Evolutionary conservation across 2,888 invertebrate genomes (phyloP), one percentile per base, ranked within the genome.

Genomic region (Megalurothrips usitatus): DNA sequence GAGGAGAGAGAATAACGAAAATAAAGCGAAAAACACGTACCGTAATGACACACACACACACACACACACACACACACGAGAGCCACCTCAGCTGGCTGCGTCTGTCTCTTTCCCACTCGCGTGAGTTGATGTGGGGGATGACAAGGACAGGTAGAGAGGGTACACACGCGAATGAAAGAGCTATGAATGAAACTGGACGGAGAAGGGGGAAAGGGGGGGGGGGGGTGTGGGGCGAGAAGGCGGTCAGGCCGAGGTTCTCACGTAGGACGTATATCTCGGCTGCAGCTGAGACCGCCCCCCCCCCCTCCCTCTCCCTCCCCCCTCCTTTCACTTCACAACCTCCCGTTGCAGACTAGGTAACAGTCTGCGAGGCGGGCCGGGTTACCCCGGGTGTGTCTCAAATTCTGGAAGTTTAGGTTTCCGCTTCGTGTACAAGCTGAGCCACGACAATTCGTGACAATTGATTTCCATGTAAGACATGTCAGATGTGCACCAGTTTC

Each of bases 31-130:
- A 75, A 75, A 75, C 26, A 75, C 68, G 26, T 23, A 75, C 68
- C 68, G 68, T 75, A 75, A 75, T 75, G 68, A 75, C 68, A 75
- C 68, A 75, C 68, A 75, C 68, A 75, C 68, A 68, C 23, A 68
- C 68, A 23, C 68, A 68, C 68, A 68, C 68, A 75, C 68, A 75
- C 68, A 75, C 68, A 75, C 26, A 75, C 23, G 26, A 6, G 68
- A 58, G 58, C 34, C 34, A 17, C 58, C 52, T 17, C 6, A 6
- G 11, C 17, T 10, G 68, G 68, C 23, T 11, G 68, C 9, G 68
- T 23, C 68, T 75, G 9, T 75, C 68, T 75, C 68, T 23, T 26
- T 26, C 26, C 68, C 68, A 26, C 26, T 58, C 68, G 68, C 68
- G 26, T 12, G 23, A 26, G 23, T 43, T 12, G 68, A 26, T 8